Evolutionary conservation across 2,888 invertebrate genomes (phyloP).

Genomic region (Agrotis exclamationis): DNA sequence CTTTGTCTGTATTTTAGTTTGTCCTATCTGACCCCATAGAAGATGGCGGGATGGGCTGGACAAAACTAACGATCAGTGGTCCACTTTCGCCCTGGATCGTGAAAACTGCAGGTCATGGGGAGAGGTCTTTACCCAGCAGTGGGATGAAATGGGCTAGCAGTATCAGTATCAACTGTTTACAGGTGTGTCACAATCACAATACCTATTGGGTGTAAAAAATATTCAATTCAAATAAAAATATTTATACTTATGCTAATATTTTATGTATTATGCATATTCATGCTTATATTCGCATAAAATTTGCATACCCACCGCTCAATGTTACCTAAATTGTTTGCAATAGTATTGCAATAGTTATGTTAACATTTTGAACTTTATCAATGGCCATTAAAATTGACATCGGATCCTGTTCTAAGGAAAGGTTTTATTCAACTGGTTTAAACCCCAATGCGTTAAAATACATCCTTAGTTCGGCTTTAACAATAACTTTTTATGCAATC

Average conservation of each 20-base stretch:
- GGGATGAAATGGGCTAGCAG: too few species aligned
- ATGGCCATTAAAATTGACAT: background rate
- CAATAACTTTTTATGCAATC: too few species aligned
- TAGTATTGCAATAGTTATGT: slow-evolving; percentile 7
- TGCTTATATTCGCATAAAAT: slow-evolving; percentile 33
- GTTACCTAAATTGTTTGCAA: slow-evolving; percentile 7
- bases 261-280: slow-evolving; percentile 30
- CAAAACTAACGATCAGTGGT: too few species aligned
- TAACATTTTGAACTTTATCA: background rate
- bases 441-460: too few species aligned
- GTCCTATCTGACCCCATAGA: too few species aligned
- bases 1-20: too few species aligned
- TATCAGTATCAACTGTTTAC: too few species aligned
- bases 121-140: too few species aligned
- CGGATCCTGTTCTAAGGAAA: background rate
- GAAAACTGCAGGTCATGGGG: too few species aligned
- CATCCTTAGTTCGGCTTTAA: background rate
- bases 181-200: slow-evolving; percentile 1
- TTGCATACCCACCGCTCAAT: slow-evolving; percentile 27
- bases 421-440: background rate
- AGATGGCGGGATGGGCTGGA: too few species aligned
- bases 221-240: slow-evolving; percentile 9
- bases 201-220: background rate
- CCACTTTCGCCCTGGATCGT: too few species aligned
- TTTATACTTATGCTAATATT: slow-evolving; percentile 21